phyloP scores from a whole-genome alignment of 2,888 invertebrate species.

The Harmothoe impar region DNA sequence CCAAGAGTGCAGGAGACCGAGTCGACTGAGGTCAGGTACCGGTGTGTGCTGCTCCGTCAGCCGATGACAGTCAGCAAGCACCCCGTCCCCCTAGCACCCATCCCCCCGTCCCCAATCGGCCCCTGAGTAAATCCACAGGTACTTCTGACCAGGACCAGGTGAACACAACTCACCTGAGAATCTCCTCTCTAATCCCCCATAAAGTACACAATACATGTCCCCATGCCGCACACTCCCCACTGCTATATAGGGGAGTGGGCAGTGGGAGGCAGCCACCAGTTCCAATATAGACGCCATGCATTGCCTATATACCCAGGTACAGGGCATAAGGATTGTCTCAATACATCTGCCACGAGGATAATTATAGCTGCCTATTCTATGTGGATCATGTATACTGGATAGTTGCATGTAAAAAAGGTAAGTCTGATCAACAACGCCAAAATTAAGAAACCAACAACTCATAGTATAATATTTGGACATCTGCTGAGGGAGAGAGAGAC shows the following conservation, averaged over 20 bases:
- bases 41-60: slow-evolving; percentile 36
- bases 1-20: neutral
- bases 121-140: slow-evolving; percentile 53
- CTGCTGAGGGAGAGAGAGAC: too few relatives aligned
- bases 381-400: neutral
- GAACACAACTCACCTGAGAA: slow-evolving; percentile 31
- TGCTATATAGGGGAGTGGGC: neutral
- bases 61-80: slow-evolving; percentile 50
- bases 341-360: too few relatives aligned
- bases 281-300: neutral
- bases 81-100: slow-evolving; percentile 3
- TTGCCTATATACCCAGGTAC: too few relatives aligned
- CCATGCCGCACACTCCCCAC: neutral
- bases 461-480: too few relatives aligned
- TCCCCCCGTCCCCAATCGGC: neutral
- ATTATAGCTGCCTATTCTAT: neutral
- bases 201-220: slow-evolving; percentile 21
- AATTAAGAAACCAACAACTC: too few relatives aligned
- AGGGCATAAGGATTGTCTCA: too few relatives aligned
- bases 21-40: slow-evolving; percentile 38
- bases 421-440: too few relatives aligned
- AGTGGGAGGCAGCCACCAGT: neutral
- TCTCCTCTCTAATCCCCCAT: slow-evolving; percentile 41
- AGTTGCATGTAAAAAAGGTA: too few relatives aligned
- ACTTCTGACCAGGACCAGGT: neutral